Evolutionary conservation across 1,140 invertebrate genomes (phyloP), one percentile per base, ranked within the genome.

Genomic region (Drosophila albomicans): DNA sequence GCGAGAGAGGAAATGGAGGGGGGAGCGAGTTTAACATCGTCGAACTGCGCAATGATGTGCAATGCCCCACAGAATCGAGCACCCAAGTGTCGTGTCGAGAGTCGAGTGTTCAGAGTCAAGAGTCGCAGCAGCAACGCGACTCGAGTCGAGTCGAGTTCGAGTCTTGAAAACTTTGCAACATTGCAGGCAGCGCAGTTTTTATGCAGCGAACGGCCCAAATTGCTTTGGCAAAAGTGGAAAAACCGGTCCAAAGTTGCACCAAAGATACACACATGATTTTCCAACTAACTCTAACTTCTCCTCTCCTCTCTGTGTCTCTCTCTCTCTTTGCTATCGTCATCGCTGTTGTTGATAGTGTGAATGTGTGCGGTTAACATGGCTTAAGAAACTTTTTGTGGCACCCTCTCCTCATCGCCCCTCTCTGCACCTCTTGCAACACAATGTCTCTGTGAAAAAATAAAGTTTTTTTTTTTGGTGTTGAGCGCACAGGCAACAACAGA

Each of bases 141-240:
- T 68, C 57, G 35, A 38, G 35, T 20, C 57, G 35, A 38, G 35
- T 20, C 13, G 65, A 48, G 43, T 59, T 58, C 25, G 10, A 32
- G 57, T 41, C 56, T 69, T 51, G 65, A 69, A 80, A 82, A 71
- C 66, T 79, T 88, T 87, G 74, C 68, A 72, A 75, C 73, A 75
- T 66, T 86, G 75, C 77, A 62, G 57, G 75, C 77, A 62, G 57
- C 48, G 38, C 49, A 38, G 30, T 67, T 73, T 58, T 67, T 45
- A 16, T 85, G 75, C 79, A 68, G 74, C 70, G 49, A 64, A 46
- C 78, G 85, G 68, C 65, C 77, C 69, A 89, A 89, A 89, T 88
- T 89, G 85, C 85, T 85, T 89, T 89, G 85, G 85, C 85, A 78
- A 89, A 84, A 89, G 85, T 89, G 85, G 85, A 81, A 89, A 89